These are phyloP conservation scores for Drosophila ananassae DNA, from an alignment of 1,140 invertebrate genomes.

Conservation along the genomic window DNA sequence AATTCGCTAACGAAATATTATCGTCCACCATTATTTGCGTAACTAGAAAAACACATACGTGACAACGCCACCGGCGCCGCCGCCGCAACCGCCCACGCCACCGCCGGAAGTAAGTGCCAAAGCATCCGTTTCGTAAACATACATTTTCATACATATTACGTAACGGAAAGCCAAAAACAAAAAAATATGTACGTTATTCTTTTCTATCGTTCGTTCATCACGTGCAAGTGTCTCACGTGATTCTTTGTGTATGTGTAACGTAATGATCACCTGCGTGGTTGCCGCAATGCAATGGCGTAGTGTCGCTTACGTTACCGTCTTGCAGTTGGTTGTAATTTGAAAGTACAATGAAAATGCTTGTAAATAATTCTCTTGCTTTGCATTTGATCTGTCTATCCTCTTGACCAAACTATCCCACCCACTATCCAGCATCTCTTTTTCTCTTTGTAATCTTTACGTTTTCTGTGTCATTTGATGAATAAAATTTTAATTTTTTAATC, in stretches of 20 bases:
- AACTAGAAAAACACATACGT: constrained; percentile 81
- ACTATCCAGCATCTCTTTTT: constrained; percentile 19
- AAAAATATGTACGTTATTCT: constrained; percentile 35
- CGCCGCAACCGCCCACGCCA: constrained; percentile 71
- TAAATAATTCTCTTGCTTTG: constrained; percentile 81
- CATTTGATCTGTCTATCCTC: constrained; percentile 33
- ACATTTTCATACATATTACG: constrained; percentile 43
- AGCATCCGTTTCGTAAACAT: constrained; percentile 42
- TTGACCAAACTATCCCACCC: background rate
- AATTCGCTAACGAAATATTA: constrained; percentile 28
- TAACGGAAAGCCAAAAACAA: constrained; percentile 8
- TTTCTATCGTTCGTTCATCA: constrained; percentile 59
- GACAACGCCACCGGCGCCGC: constrained; percentile 72
- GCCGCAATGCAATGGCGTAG: constrained; percentile 55
- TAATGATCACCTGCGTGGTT: constrained; percentile 71
- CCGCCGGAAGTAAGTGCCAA: constrained; percentile 79
- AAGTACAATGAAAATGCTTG: constrained; percentile 84
- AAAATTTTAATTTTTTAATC: constrained; percentile 11
- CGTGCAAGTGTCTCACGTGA: constrained; percentile 47
- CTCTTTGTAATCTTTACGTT: constrained; percentile 2
- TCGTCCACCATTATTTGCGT: constrained; percentile 49
- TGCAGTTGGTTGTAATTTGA: constrained; percentile 80
- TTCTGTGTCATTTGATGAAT: background rate
- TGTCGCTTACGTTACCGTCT: constrained; percentile 73
- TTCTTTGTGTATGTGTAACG: constrained; percentile 66